phyloP scores from a whole-genome alignment of 2,797 vertebrate genomes.

The Champsocephalus esox region DNA sequence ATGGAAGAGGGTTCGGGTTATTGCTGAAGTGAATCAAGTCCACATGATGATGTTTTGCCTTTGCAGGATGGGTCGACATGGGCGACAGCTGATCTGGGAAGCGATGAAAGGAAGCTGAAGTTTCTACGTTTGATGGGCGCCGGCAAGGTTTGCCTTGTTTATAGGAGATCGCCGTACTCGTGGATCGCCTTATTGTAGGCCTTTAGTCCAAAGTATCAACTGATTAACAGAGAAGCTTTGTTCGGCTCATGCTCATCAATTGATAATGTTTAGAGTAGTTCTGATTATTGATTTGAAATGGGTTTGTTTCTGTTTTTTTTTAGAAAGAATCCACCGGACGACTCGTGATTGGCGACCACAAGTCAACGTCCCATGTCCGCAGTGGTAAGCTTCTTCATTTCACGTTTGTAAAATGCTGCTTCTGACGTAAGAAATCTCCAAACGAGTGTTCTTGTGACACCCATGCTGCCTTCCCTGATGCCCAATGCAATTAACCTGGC shows the following conservation, averaged over 20 bases:
- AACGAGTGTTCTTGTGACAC: slow-evolving; percentile 5
- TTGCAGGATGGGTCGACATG: slow-evolving; percentile 88
- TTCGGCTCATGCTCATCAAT: not conserved
- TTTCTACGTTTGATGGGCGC: slow-evolving; percentile 96
- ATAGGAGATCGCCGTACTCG: not conserved
- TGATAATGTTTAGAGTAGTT: not conserved
- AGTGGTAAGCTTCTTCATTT: slow-evolving; percentile 87
- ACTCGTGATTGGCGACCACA: slow-evolving; percentile 96
- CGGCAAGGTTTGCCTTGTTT: slow-evolving; percentile 86
- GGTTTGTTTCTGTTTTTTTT: slow-evolving; percentile 6
- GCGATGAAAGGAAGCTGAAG: slow-evolving; percentile 94
- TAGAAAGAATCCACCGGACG: slow-evolving; percentile 96
- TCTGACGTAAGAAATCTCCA: not conserved
- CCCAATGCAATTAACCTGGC: slow-evolving; percentile 47
- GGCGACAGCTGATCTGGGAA: slow-evolving; percentile 92
- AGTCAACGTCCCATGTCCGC: slow-evolving; percentile 94
- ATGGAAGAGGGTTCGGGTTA: too few species aligned
- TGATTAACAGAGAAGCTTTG: not conserved
- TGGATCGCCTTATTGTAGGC: not conserved
- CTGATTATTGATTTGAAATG: not conserved
- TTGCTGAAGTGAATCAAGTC: not conserved
- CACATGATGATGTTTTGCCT: not conserved
- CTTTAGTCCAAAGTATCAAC: not conserved
- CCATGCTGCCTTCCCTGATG: slow-evolving; percentile 15
- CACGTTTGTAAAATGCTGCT: not conserved